Conservation (phyloP, 1,140 invertebrate species). For the Drosophila insularis region DNA sequence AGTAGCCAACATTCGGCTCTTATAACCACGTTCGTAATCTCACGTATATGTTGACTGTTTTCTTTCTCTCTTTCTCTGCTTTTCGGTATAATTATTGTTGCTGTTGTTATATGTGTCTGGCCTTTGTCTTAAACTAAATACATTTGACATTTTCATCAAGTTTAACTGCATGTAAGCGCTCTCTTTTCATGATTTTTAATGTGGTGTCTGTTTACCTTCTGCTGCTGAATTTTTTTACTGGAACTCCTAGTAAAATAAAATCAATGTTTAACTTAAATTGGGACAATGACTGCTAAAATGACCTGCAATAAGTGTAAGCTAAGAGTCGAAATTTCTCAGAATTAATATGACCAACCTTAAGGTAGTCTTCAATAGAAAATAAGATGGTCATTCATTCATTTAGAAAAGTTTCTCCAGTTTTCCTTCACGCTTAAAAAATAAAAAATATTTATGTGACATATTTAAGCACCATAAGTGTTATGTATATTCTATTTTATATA, state of each 20-base stretch:
- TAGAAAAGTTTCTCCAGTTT: too few species aligned
- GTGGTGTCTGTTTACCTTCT: conserved; percentile 1
- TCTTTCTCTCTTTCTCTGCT: not conserved
- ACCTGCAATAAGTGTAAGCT: not conserved
- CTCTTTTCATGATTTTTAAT: conserved; percentile 57
- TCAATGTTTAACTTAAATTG: not conserved
- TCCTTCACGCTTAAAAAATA: too few species aligned
- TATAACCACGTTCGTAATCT: conserved; percentile 65
- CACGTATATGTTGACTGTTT: conserved; percentile 63
- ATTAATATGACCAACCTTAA: too few species aligned
- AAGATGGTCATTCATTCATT: too few species aligned
- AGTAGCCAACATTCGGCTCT: conserved; percentile 50
- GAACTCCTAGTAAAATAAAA: not conserved
- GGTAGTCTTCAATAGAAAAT: too few species aligned
- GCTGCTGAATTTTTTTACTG: conserved; percentile 36
- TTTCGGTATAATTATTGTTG: conserved; percentile 11
- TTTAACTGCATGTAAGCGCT: conserved; percentile 68
- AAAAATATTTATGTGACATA: too few species aligned
- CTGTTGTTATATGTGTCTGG: conserved; percentile 50
- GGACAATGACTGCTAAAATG: not conserved
- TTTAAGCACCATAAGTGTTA: too few species aligned
- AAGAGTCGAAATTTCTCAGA: too few species aligned
- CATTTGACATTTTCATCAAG: conserved; percentile 79
- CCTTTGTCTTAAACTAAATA: conserved; percentile 77
- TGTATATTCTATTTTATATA: too few species aligned